Conservation (phyloP, 2,797 vertebrate species). For the Lacerta viridis region DNA sequence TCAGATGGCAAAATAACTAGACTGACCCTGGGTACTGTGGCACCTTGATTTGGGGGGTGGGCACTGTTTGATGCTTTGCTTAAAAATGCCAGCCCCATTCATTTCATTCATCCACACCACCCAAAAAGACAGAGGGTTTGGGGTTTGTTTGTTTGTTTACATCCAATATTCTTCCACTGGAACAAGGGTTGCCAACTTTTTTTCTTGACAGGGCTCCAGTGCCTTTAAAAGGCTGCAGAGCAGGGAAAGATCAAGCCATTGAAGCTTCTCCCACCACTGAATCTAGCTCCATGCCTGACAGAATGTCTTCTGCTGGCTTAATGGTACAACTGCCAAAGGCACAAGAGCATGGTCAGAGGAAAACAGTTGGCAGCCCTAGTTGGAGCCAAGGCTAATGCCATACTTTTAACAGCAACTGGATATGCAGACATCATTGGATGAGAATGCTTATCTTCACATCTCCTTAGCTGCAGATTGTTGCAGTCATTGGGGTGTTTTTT, state of each 20-base stretch:
- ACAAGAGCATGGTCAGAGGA: too few species aligned
- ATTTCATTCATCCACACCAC: background rate
- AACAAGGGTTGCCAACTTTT: background rate
- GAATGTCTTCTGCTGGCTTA: background rate
- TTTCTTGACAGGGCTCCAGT: background rate
- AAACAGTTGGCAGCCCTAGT: background rate
- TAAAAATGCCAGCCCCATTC: too few species aligned
- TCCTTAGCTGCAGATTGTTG: background rate
- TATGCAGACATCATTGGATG: background rate
- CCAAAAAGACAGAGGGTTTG: too few species aligned
- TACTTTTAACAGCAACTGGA: background rate
- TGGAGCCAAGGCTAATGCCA: background rate
- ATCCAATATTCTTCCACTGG: background rate
- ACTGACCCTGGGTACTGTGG: too few species aligned
- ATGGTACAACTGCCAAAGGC: background rate
- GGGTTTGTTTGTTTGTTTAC: too few species aligned
- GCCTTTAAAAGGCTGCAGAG: background rate
- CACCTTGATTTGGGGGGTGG: too few species aligned
- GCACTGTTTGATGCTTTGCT: too few species aligned
- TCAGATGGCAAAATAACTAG: too few species aligned
- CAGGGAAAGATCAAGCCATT: background rate
- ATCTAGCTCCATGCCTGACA: background rate
- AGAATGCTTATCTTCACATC: background rate
- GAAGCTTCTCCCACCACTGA: background rate
- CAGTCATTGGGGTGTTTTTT: background rate